A percentile compares a stretch with the other conserved stretches of the same genome.
These are phyloP conservation scores for Arizona elegans DNA, from an alignment of 2,113 vertebrate genomes.

Conservation along the genomic window DNA sequence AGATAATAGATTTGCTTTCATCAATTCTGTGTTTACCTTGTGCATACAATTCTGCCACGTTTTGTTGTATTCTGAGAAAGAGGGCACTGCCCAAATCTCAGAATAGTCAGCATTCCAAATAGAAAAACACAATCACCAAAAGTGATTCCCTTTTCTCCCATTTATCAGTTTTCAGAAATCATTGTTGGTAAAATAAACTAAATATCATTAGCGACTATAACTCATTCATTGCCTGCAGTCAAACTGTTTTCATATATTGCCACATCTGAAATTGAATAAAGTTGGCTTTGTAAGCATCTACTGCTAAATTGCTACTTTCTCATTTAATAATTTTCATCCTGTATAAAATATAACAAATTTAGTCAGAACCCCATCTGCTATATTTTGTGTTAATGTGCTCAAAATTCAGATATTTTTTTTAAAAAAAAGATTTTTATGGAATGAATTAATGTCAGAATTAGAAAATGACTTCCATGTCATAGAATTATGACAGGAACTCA, in stretches of 20 bases:
- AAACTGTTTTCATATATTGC: constrained; percentile 38
- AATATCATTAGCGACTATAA: constrained; percentile 61
- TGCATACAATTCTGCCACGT: background rate
- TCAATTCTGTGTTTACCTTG: fast-evolving
- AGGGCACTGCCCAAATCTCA: background rate
- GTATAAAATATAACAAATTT: constrained; percentile 12
- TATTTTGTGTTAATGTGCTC: constrained; percentile 12
- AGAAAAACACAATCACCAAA: background rate
- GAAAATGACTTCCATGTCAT: background rate
- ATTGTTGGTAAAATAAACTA: constrained; percentile 51
- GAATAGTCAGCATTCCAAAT: constrained; percentile 12
- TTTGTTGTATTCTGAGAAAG: background rate
- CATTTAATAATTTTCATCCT: constrained; percentile 31
- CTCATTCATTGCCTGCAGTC: constrained; percentile 57
- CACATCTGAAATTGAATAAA: constrained; percentile 60
- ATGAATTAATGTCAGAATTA: background rate
- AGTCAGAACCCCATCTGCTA: constrained; percentile 38
- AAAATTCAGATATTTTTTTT: background rate
- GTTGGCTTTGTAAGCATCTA: constrained; percentile 46
- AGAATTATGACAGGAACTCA: background rate
- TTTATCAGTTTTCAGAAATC: background rate
- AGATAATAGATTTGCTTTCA: background rate
- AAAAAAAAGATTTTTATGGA: background rate
- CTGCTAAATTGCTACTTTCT: constrained; percentile 40
- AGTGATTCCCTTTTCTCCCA: constrained; percentile 17